phyloP scores from a whole-genome alignment of 2,797 vertebrate species.

The Tokudaia muenninki region DNA sequence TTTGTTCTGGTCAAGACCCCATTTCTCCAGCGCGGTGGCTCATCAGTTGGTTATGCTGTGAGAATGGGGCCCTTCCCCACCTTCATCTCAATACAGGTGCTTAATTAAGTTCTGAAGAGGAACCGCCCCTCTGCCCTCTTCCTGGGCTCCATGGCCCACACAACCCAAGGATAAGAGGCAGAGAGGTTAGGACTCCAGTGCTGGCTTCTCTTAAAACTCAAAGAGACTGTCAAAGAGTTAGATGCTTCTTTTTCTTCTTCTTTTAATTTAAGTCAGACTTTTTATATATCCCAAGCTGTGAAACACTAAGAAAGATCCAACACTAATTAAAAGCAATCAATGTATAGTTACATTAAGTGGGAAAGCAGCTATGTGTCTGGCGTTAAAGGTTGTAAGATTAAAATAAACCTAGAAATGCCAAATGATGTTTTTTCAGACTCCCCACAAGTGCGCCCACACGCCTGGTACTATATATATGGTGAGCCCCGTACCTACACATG shows the following conservation, averaged over 20 bases:
- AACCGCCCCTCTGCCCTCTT: conserved; percentile 72
- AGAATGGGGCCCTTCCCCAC: conserved; percentile 62
- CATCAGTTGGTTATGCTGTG: conserved; percentile 58
- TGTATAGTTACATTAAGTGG: conserved; percentile 84
- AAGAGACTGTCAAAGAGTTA: conserved; percentile 50
- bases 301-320: conserved; percentile 82
- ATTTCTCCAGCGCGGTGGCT: conserved; percentile 58
- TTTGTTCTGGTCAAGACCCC: neutral
- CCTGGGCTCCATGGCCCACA: neutral
- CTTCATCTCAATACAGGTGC: conserved; percentile 72
- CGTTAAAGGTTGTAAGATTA: conserved; percentile 84
- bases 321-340: conserved; percentile 85
- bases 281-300: conserved; percentile 81
- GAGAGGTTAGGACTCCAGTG: neutral
- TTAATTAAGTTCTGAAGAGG: conserved; percentile 76
- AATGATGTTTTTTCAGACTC: conserved; percentile 78
- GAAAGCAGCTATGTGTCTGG: conserved; percentile 81
- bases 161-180: conserved; percentile 32
- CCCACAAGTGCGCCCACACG: conserved; percentile 68
- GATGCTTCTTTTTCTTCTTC: conserved; percentile 34
- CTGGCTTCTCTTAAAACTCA: conserved; percentile 3
- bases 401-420: conserved; percentile 85
- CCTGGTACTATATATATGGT: conserved; percentile 69
- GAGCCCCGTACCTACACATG: conserved; percentile 59
- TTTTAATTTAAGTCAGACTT: conserved; percentile 78